A percentile compares a stretch with the other conserved stretches of the same genome.
Evolutionary conservation across 1,140 invertebrate genomes (phyloP).

Genomic region (Zaprionus inermis): DNA sequence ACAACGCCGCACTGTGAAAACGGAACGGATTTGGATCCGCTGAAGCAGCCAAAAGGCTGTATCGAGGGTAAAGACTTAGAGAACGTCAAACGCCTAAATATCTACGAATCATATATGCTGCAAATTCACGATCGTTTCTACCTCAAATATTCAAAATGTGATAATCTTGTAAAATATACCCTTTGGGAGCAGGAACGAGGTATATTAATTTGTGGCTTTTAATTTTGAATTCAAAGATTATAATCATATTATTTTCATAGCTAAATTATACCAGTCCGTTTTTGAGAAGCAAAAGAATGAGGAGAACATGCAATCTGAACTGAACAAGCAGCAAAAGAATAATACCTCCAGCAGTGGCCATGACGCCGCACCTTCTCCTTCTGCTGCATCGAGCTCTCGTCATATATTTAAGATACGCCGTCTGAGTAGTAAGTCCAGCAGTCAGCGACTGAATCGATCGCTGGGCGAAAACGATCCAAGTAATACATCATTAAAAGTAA

Average conservation of each 20-base stretch:
- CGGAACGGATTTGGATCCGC: conserved; percentile 83
- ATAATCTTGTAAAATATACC: conserved; percentile 85
- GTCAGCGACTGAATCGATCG: conserved; percentile 38
- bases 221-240: background rate
- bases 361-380: conserved; percentile 26
- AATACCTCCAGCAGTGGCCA: background rate
- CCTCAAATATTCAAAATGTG: conserved; percentile 85
- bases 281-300: conserved; percentile 43
- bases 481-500: conserved; percentile 27
- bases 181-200: conserved; percentile 86
- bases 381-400: conserved; percentile 47
- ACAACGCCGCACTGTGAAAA: conserved; percentile 88
- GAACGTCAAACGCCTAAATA: conserved; percentile 91
- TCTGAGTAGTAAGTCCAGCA: conserved; percentile 32
- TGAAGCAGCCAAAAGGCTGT: conserved; percentile 88
- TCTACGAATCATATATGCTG: conserved; percentile 94
- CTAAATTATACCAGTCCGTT: conserved; percentile 49
- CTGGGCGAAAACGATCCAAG: conserved; percentile 13
- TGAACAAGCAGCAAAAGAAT: conserved; percentile 23
- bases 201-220: conserved; percentile 58
- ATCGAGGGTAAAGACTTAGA: conserved; percentile 90
- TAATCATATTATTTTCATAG: conserved; percentile 3
- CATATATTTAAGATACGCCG: conserved; percentile 56
- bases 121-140: conserved; percentile 94
- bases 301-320: conserved; percentile 20